These are phyloP conservation scores for Ameiurus melas DNA, from an alignment of 2,113 vertebrate species.

Conservation along the genomic window DNA sequence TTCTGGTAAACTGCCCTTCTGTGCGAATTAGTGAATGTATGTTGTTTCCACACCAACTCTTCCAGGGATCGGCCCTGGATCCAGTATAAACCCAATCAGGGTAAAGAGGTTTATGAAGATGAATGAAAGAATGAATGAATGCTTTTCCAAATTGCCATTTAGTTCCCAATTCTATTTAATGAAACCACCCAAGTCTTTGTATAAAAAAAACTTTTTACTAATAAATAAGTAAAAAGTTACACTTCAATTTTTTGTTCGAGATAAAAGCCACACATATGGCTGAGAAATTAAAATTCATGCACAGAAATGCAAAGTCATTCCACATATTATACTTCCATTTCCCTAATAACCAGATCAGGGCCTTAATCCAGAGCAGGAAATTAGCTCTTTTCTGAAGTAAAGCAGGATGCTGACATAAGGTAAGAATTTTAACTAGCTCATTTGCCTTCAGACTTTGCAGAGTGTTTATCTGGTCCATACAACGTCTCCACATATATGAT, in stretches of 20 bases:
- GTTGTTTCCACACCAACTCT: background rate
- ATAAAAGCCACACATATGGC: background rate
- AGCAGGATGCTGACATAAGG: constrained; percentile 14
- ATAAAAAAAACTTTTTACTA: background rate
- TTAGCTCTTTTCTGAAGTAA: constrained; percentile 49
- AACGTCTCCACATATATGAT: background rate
- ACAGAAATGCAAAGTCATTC: constrained; percentile 28
- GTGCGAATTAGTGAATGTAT: no score
- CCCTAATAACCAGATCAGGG: constrained; percentile 51
- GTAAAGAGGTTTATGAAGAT: no score
- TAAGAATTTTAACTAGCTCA: constrained; percentile 22
- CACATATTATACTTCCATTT: constrained; percentile 48
- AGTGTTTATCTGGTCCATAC: constrained; percentile 1
- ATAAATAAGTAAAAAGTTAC: background rate
- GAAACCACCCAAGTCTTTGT: background rate
- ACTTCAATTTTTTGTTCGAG: background rate
- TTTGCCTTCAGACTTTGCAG: constrained; percentile 29
- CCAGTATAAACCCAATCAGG: background rate
- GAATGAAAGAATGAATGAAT: background rate
- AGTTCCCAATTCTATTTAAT: background rate
- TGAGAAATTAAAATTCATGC: background rate
- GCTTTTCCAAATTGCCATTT: background rate
- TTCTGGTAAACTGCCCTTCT: background rate
- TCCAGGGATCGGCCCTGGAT: background rate
- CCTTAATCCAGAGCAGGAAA: constrained; percentile 47